Conservation (phyloP, 2,888 invertebrate genomes). For the Andricus curvator region DNA sequence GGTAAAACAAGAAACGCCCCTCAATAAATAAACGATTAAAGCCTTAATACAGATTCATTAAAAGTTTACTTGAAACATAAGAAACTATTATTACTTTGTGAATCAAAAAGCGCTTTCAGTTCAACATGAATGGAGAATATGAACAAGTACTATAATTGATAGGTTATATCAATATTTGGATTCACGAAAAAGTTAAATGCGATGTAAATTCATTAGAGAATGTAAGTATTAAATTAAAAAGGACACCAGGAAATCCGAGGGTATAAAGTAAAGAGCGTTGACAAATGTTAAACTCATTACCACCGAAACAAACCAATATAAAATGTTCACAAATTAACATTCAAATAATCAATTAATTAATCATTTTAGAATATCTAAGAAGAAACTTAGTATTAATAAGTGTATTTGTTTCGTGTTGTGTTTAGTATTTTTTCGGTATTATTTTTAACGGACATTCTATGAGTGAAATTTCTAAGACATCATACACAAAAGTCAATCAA, state of each 20-base stretch:
- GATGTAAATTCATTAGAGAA: neutral
- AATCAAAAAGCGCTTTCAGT: neutral
- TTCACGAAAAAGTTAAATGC: neutral
- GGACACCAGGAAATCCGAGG: slow-evolving; percentile 22
- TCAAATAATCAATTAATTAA: neutral
- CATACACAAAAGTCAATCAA: slow-evolving; percentile 67
- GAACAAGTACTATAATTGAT: neutral
- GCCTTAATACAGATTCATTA: neutral
- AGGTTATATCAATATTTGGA: neutral
- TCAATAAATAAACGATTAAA: neutral
- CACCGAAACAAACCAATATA: slow-evolving; percentile 59
- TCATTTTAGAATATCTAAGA: slow-evolving; percentile 35
- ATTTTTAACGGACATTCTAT: slow-evolving; percentile 27
- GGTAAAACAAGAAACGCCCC: neutral
- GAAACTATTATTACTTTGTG: neutral
- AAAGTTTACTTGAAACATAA: neutral
- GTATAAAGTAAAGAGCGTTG: slow-evolving; percentile 30
- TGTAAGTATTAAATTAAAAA: slow-evolving; percentile 9
- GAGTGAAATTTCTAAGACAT: slow-evolving; percentile 60
- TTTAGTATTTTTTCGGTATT: slow-evolving; percentile 63
- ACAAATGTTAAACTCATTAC: slow-evolving; percentile 57
- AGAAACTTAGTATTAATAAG: slow-evolving; percentile 64
- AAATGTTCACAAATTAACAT: slow-evolving; percentile 60
- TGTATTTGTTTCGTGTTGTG: slow-evolving; percentile 75
- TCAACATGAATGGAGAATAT: neutral